A percentile compares a stretch with the other conserved stretches of the same genome.
These are phyloP conservation scores for Chionomys nivalis DNA, from an alignment of 2,113 vertebrate species.

Conservation along the genomic window DNA sequence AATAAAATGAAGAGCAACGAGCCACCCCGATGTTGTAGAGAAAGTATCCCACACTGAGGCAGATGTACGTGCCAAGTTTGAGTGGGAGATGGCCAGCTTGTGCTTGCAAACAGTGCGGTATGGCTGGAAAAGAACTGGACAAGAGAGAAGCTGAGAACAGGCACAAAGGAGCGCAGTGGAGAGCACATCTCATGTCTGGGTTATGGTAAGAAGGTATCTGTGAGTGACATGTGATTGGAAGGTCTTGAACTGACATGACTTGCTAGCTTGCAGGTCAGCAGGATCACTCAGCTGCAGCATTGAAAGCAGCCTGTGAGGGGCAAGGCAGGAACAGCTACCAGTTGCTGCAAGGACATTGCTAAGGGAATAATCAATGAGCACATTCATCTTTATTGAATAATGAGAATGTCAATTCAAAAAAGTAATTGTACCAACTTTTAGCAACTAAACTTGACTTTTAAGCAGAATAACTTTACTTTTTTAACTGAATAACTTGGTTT, in stretches of 20 bases:
- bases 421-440: neutral
- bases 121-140: neutral
- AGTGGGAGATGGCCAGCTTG: neutral
- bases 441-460: neutral
- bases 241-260: neutral
- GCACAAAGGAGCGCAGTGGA: fast-evolving
- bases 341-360: neutral
- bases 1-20: neutral
- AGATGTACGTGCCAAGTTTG: neutral
- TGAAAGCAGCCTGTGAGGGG: neutral
- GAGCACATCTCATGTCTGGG: fast-evolving
- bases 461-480: neutral
- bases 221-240: neutral
- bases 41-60: neutral
- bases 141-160: neutral
- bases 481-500: neutral
- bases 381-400: neutral
- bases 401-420: neutral
- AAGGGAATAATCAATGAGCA: neutral
- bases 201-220: neutral
- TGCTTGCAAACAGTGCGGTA: neutral
- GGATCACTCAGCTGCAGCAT: neutral
- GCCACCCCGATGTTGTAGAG: neutral
- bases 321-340: neutral
- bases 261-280: neutral